Conservation (phyloP, 2,797 vertebrate species). For the Caiman crocodilus region DNA sequence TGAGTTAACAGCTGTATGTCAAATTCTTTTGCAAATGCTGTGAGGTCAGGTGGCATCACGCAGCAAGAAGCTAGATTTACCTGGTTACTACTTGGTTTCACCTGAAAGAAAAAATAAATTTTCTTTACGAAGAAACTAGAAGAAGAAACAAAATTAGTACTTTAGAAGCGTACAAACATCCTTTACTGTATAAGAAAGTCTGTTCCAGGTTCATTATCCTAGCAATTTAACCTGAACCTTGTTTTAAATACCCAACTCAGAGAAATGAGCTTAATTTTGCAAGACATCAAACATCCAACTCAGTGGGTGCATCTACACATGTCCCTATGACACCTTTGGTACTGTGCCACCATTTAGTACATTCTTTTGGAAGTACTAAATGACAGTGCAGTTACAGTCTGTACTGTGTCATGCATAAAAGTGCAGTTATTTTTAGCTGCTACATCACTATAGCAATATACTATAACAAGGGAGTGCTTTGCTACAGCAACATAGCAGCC, state of each 20-base stretch:
- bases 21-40: slow-evolving; percentile 96
- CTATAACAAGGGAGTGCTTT: too few species aligned
- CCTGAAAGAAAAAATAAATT: slow-evolving; percentile 78
- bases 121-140: background rate
- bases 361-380: too few species aligned
- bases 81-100: slow-evolving; percentile 98
- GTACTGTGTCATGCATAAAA: too few species aligned
- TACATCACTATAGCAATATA: too few species aligned
- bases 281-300: background rate
- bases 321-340: too few species aligned
- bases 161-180: background rate
- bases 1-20: slow-evolving; percentile 98
- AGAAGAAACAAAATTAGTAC: background rate
- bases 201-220: background rate
- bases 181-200: background rate
- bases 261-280: background rate
- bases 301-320: background rate
- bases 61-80: slow-evolving; percentile 99
- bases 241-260: background rate
- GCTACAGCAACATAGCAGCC: too few species aligned
- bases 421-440: too few species aligned
- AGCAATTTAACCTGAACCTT: background rate
- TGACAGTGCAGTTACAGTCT: too few species aligned
- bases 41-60: slow-evolving; percentile 99
- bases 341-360: too few species aligned